Base-by-base conservation (phyloP, 2,113 vertebrate genomes). In the Loxodonta africana region DNA sequence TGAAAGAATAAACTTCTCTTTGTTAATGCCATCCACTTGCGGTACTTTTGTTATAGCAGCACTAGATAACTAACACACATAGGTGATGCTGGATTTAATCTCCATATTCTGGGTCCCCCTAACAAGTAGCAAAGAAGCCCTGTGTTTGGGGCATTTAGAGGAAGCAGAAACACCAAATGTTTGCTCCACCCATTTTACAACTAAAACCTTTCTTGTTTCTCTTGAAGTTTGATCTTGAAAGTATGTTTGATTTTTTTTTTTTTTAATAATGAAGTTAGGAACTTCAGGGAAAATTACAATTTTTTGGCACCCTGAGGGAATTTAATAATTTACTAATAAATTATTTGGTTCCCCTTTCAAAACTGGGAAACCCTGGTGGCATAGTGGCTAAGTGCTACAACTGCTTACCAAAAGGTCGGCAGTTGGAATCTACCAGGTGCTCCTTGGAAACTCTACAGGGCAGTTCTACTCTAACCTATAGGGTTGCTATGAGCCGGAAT, bases 241-340 rank as follows among this genome's bases (percentile, higher is more conserved):
- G 37, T 94, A 82, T 41, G 51, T 33, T 57, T 92, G 57, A 21
- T 21, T 46, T 67, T 69, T 69, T 57, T 65, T 67, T 23, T 69
- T 57, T 65, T 67, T 23, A 87, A 74, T 85, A 85, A 94, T 92
- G 6, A 94, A 97, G 60, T 84, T 88, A 88, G 9, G 57, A 94
- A 93, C 74, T 92, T 95, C n/a, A 85, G 33, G 30, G 28, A 12
- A 92, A 90, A 92, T 30, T 74, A 81, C 94, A 94, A 53, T 74
- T 71, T 41, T 82, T 20, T 90, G 71, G 69, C 10, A 85, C 2
- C 2, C 21, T 30, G 8, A 37, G 8, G 18, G 51, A 44, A 18
- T 62, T 62, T 78, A 63, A 92, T 26, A 73, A 76, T 76, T 83
- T 87, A 92, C 33, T 94, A 37, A 95, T 15, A 65, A 86, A 93